Evolutionary conservation across 2,797 vertebrate species (phyloP).

Genomic region (Scolopax bukidnonensis): DNA sequence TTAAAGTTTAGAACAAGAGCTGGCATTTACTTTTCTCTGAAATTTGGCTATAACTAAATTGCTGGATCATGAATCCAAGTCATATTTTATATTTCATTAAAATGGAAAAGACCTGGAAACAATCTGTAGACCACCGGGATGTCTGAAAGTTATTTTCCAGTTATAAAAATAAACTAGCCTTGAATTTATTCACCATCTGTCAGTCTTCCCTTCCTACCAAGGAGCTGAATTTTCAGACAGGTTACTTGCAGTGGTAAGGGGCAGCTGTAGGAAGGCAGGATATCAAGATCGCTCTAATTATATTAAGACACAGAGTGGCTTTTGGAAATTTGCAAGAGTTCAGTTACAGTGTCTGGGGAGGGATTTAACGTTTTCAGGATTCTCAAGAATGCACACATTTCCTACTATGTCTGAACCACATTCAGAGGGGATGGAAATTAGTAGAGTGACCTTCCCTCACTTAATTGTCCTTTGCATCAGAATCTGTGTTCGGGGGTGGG

Average conservation of each 20-base stretch:
- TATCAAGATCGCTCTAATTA: conserved; percentile 22
- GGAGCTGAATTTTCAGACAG: conserved; percentile 28
- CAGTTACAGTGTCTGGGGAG: conserved; percentile 4
- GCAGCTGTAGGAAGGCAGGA: conserved; percentile 19
- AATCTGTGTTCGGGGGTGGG: neutral
- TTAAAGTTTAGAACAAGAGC: conserved; percentile 54
- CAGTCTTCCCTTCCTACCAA: conserved; percentile 25
- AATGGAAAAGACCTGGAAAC: conserved; percentile 60
- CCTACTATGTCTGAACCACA: neutral
- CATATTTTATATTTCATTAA: conserved; percentile 60
- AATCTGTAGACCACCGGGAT: conserved; percentile 58
- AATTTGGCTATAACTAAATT: conserved; percentile 46
- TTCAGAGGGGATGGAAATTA: neutral
- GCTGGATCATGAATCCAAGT: conserved; percentile 9
- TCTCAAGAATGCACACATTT: neutral
- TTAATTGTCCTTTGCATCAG: neutral
- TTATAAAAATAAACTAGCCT: conserved; percentile 52
- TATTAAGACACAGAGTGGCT: neutral
- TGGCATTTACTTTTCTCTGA: conserved; percentile 22
- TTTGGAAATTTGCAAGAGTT: conserved; percentile 31
- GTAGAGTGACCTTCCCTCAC: neutral
- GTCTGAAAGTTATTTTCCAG: conserved; percentile 60
- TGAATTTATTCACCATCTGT: conserved; percentile 66
- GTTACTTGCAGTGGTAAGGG: neutral
- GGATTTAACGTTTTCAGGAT: neutral